These are phyloP conservation scores for Cataglyphis altisquamis DNA, from an alignment of 2,888 invertebrate genomes.

Conservation along the genomic window DNA sequence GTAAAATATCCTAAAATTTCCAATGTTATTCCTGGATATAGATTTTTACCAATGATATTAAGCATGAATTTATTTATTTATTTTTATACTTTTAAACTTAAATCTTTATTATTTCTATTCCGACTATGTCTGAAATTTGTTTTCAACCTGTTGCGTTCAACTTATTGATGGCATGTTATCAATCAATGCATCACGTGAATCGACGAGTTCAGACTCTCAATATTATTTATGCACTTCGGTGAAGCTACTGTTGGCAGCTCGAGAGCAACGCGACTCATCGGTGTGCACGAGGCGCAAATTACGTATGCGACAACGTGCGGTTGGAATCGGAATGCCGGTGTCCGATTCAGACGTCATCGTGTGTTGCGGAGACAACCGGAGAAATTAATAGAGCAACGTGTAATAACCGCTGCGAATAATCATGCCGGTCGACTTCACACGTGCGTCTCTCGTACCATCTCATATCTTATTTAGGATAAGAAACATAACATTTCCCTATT, in stretches of 20 bases:
- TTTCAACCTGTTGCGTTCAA: slow-evolving; percentile 3
- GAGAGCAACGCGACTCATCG: slow-evolving; percentile 38
- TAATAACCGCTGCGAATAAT: slow-evolving; percentile 50
- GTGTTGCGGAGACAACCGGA: slow-evolving; percentile 47
- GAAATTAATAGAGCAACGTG: slow-evolving; percentile 56
- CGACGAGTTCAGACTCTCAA: slow-evolving; percentile 31
- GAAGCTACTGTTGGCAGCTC: slow-evolving; percentile 16
- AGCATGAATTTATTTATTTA: not conserved
- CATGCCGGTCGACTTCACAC: slow-evolving; percentile 11
- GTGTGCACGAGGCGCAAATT: slow-evolving; percentile 49
- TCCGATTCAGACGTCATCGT: slow-evolving; percentile 56
- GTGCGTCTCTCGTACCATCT: not conserved
- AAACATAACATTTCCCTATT: not conserved
- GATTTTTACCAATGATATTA: not conserved
- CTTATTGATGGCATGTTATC: slow-evolving; percentile 12
- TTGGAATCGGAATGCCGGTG: slow-evolving; percentile 45
- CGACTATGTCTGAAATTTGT: not conserved
- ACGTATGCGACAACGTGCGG: slow-evolving; percentile 54
- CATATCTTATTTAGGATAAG: not conserved
- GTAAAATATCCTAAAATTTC: not conserved
- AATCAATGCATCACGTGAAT: slow-evolving; percentile 15
- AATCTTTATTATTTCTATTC: slow-evolving; percentile 9
- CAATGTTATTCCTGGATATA: not conserved
- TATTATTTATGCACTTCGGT: slow-evolving; percentile 72
- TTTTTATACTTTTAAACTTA: not conserved